A percentile compares a stretch with the other conserved stretches of the same genome.
Conservation (phyloP, 2,797 vertebrate genomes). For the Mormyrus hasselquistii region DNA sequence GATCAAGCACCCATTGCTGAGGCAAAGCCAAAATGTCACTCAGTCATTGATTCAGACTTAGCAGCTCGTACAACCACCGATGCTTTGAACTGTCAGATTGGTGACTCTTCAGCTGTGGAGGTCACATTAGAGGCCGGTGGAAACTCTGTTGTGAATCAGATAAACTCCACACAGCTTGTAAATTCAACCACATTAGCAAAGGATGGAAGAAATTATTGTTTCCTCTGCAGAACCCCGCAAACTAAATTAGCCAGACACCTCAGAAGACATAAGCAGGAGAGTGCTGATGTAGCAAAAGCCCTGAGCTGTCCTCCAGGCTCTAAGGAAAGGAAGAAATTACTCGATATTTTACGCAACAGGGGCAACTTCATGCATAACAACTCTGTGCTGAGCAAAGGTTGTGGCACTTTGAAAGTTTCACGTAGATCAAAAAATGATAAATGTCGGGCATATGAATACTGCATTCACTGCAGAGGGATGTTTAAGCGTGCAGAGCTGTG, state of each 20-base stretch:
- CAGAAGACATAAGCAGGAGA: neutral
- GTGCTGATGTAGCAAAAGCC: neutral
- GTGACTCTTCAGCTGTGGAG: neutral
- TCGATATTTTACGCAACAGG: neutral
- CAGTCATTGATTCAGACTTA: neutral
- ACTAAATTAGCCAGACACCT: neutral
- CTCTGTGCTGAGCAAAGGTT: neutral
- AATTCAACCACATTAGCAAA: neutral
- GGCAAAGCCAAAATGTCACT: neutral
- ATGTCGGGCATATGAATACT: neutral
- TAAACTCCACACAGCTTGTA: neutral
- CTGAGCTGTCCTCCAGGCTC: neutral
- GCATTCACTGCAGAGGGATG: slow-evolving; percentile 8
- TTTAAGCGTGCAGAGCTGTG: neutral
- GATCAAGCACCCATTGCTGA: neutral
- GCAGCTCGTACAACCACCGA: neutral
- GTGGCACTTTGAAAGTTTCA: neutral
- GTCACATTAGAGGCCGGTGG: neutral
- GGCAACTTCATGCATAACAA: slow-evolving; percentile 5
- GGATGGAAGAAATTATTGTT: neutral
- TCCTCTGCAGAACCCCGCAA: neutral
- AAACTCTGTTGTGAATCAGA: neutral
- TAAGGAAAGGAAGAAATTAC: neutral
- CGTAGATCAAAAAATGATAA: neutral
- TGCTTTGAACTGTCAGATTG: neutral